A percentile compares a stretch with the other conserved stretches of the same genome.
Evolutionary conservation across 2,113 vertebrate species (phyloP).

Genomic region (Orientallactaga bullata): DNA sequence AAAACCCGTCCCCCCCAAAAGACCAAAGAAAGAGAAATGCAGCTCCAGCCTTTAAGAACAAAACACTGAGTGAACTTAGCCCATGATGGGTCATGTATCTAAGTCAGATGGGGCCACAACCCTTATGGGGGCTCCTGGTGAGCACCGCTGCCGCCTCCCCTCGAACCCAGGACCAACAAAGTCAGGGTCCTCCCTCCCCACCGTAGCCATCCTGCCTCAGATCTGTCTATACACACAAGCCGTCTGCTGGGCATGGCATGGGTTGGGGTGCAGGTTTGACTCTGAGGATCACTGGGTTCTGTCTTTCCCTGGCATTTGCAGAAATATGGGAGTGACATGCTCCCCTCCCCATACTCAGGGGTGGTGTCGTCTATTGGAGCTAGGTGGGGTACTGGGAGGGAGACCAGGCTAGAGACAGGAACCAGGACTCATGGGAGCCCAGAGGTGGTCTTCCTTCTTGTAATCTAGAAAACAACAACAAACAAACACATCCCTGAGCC

Average conservation of each 20-base stretch:
- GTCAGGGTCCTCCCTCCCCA: neutral
- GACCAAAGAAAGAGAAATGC: too few species aligned
- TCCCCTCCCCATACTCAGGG: neutral
- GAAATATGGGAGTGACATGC: accelerated
- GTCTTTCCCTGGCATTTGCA: too few species aligned
- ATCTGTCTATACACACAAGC: neutral
- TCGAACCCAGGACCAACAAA: neutral
- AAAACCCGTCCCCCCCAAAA: too few species aligned
- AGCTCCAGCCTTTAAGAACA: neutral
- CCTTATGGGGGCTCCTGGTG: too few species aligned
- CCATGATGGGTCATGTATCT: accelerated
- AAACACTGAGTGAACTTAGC: accelerated
- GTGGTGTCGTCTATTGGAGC: neutral
- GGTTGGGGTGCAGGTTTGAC: neutral
- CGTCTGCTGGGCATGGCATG: neutral
- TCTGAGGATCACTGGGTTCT: neutral
- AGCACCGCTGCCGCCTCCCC: neutral
- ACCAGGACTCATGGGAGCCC: neutral
- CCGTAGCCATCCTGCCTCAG: too few species aligned
- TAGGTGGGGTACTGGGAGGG: neutral
- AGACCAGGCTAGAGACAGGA: neutral
- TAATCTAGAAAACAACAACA: neutral
- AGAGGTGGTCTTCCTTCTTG: neutral
- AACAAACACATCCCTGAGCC: neutral
- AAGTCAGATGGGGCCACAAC: neutral